These are phyloP conservation scores for Phasia obesa DNA, from an alignment of 2,888 invertebrate genomes.

Conservation along the genomic window DNA sequence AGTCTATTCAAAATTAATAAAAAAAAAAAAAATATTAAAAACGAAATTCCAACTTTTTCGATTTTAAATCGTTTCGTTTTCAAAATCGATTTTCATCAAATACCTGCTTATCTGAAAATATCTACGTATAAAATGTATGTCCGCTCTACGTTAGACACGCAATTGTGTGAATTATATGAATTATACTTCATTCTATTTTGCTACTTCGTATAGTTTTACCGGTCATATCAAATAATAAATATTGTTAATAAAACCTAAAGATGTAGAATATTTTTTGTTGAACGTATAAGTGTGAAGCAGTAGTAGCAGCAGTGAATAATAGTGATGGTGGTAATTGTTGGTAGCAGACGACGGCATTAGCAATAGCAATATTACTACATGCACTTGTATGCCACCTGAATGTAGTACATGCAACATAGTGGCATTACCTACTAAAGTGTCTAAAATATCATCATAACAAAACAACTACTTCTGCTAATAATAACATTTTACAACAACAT, in stretches of 20 bases:
- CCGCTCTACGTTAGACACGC: constrained; percentile 55
- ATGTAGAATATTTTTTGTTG: constrained; percentile 2
- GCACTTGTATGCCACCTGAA: constrained; percentile 62
- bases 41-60: constrained; percentile 15
- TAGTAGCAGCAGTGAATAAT: constrained; percentile 23
- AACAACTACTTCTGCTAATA: constrained; percentile 26
- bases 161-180: constrained; percentile 47
- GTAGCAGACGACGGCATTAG: constrained; percentile 49
- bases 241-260: constrained; percentile 12
- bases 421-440: constrained; percentile 66
- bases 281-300: neutral
- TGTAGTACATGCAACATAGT: constrained; percentile 47
- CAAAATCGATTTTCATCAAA: too few species aligned
- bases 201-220: too few species aligned
- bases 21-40: too few species aligned
- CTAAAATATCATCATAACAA: constrained; percentile 65
- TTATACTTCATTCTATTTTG: neutral
- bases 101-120: constrained; percentile 26
- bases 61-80: neutral
- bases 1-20: too few species aligned
- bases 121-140: constrained; percentile 31
- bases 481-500: constrained; percentile 47
- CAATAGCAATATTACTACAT: constrained; percentile 44
- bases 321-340: constrained; percentile 38
- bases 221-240: constrained; percentile 56